Evolutionary conservation across 2,888 invertebrate species (phyloP).

Genomic region (Amphiduros pacificus): DNA sequence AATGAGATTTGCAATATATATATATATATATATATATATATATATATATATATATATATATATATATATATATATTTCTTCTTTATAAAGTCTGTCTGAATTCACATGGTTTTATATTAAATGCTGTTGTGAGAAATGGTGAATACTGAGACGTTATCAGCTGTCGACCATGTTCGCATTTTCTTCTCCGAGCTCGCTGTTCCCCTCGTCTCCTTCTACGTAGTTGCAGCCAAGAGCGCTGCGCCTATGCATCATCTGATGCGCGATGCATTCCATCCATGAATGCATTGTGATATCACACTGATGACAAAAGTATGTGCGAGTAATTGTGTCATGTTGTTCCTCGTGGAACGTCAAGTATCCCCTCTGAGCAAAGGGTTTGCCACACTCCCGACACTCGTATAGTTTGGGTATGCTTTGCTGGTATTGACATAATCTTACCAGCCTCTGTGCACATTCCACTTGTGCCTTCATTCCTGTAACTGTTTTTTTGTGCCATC

Average conservation of each 20-base stretch:
- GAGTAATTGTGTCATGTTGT: not conserved
- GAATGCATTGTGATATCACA: not conserved
- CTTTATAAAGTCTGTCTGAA: no score
- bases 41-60: no score
- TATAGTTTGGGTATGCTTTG: not conserved
- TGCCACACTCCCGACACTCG: not conserved
- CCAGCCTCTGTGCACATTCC: not conserved
- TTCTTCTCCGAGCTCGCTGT: no score
- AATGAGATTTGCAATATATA: no score
- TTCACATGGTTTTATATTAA: no score
- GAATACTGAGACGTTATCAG: no score
- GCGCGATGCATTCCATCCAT: not conserved
- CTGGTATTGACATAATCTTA: not conserved
- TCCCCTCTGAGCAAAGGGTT: not conserved
- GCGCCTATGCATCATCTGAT: not conserved
- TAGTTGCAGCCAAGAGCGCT: no score
- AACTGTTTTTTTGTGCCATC: not conserved
- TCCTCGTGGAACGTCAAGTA: slow-evolving; percentile 1
- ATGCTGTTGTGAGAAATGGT: no score
- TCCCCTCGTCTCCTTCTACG: no score
- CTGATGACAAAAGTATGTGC: not conserved
- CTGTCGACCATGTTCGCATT: no score
- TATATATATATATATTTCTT: no score
- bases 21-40: no score
- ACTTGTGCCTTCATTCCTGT: not conserved